These are phyloP conservation scores for Sebastes umbrosus DNA, from an alignment of 2,797 vertebrate species.

Conservation along the genomic window DNA sequence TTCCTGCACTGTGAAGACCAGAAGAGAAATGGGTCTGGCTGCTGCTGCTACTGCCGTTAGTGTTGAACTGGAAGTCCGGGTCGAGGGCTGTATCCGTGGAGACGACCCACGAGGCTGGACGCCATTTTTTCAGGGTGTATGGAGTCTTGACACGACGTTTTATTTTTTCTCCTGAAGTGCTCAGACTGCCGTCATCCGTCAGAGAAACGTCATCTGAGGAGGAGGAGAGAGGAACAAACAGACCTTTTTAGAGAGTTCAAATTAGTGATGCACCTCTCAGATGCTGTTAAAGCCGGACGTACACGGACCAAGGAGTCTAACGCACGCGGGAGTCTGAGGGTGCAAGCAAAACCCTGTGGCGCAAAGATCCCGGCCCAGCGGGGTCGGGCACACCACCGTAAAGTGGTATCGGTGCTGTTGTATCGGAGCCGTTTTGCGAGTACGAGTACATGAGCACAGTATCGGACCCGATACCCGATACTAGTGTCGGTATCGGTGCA, in stretches of 20 bases:
- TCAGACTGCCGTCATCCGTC: conserved; percentile 77
- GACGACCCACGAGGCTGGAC: conserved; percentile 93
- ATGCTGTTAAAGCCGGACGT: no score
- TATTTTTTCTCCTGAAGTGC: conserved; percentile 92
- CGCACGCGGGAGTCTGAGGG: no score
- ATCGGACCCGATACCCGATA: no score
- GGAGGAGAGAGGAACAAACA: background rate
- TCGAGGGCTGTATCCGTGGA: conserved; percentile 82
- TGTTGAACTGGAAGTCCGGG: conserved; percentile 86
- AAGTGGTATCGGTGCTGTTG: no score
- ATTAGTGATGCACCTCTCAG: no score
- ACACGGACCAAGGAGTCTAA: no score
- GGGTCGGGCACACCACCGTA: no score
- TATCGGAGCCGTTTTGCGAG: no score
- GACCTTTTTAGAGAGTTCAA: background rate
- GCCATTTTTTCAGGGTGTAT: conserved; percentile 94
- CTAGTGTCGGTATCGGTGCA: no score
- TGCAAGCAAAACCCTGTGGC: no score
- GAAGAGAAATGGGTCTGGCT: conserved; percentile 27
- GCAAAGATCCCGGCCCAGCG: no score
- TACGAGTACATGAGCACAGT: no score
- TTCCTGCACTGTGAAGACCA: conserved; percentile 27
- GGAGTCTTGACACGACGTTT: conserved; percentile 96
- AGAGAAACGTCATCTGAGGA: conserved; percentile 32
- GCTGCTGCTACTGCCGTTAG: conserved; percentile 11